These are phyloP conservation scores for Sanderia malayensis DNA, from an alignment of 30 jellyfish, hydroid and myxozoan genomes.

Conservation along the genomic window DNA sequence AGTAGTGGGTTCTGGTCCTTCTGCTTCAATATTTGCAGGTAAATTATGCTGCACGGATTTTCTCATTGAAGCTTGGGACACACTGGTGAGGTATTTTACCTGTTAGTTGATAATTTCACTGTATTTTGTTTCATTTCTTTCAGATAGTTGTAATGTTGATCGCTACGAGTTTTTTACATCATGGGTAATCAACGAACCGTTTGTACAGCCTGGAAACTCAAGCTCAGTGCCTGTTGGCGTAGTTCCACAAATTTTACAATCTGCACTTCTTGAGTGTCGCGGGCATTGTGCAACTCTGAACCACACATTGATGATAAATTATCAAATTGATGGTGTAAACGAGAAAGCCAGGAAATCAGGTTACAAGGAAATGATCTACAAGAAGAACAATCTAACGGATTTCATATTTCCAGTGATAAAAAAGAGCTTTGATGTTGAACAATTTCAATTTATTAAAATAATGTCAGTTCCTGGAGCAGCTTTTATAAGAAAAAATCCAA, in stretches of 20 bases:
- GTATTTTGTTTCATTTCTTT: too few relatives aligned
- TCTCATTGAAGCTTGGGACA: too few relatives aligned
- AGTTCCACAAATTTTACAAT: conserved; percentile 1
- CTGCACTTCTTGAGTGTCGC: conserved; percentile 4
- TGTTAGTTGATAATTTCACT: too few relatives aligned
- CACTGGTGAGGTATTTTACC: too few relatives aligned
- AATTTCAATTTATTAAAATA: conserved; percentile 9
- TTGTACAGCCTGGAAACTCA: not conserved
- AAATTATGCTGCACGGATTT: too few relatives aligned
- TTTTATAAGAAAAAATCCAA: not conserved
- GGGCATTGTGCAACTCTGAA: conserved; percentile 7
- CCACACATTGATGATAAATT: not conserved
- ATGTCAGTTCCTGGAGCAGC: conserved; percentile 55
- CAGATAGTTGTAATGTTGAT: conserved; percentile 23
- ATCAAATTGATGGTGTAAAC: conserved; percentile 8
- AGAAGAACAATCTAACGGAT: not conserved
- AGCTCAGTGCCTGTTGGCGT: conserved; percentile 9
- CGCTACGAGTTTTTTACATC: not conserved
- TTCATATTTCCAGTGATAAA: conserved; percentile 9
- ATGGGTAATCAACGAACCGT: conserved; percentile 22
- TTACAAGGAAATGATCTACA: not conserved
- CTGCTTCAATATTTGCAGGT: conserved; percentile 20
- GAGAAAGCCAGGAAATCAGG: not conserved
- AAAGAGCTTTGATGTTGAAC: not conserved
- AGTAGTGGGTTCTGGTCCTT: conserved; percentile 21